Base-by-base conservation (phyloP, 2,888 invertebrate species). In the Anagyrus pseudococci region DNA sequence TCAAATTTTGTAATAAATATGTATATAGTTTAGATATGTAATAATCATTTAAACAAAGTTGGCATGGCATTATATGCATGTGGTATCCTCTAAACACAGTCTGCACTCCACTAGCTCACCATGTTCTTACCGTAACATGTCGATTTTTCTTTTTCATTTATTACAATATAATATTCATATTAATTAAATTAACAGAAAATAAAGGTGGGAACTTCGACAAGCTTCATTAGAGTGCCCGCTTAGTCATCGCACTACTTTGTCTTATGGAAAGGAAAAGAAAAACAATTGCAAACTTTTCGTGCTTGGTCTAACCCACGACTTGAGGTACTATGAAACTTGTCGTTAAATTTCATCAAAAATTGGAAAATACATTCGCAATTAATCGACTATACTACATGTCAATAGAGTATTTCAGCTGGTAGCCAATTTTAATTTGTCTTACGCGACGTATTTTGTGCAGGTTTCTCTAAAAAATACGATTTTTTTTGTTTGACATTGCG, bases 91-190 rank as follows among this genome's bases (percentile, higher is more conserved):
- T 77, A 80, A 80, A 80, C 80, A 80, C 80, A 80, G 80, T 80
- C 79, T 80, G 80, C 80, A 80, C 80, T 80, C 80, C 80, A 80
- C 80, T 80, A 80, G 78, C 77, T 80, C 77, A 75, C 77, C 78
- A 78, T 74, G 71, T 75, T 76, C 75, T 79, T 77, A 77, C 73
- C 73, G 74, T 75, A 75, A 75, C 72, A 74, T 75, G 68, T 67
- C 58, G 40, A 64, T 46, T 58, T 56, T 59, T 60, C 29, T 43
- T 43, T 17, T 43, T 19, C 26, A 54, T 62, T 15, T 49, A 41
- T 59, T 43, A 69, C 66, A 63, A 62, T 66, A 56, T 40, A 48
- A 54, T 65, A 56, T 58, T 60, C 48, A 46, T 64, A 74, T 74
- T 70, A 75, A 77, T 75, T 74, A 75, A 79, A 77, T 70, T 72